phyloP scores from a whole-genome alignment of 1,140 invertebrate species.

The Gonioctena quinquepunctata region DNA sequence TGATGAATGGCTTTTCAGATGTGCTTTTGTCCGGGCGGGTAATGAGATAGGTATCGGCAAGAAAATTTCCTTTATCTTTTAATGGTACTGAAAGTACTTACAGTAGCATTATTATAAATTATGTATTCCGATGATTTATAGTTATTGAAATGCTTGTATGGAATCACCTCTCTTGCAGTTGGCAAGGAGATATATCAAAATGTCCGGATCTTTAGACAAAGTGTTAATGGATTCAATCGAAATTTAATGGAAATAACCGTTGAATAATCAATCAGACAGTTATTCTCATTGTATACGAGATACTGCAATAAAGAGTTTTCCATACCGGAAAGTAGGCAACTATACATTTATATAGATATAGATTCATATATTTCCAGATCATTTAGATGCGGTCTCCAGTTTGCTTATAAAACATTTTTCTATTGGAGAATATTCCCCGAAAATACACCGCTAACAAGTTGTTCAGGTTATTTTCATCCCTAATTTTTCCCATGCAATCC shows the following conservation, averaged over 20 bases:
- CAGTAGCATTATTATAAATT: slow-evolving; percentile 14
- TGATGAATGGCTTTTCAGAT: slow-evolving; percentile 12
- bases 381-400: too few species aligned
- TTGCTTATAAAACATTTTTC: too few species aligned
- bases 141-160: background rate
- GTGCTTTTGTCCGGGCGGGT: slow-evolving; percentile 6
- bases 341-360: too few species aligned
- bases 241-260: background rate
- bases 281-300: too few species aligned
- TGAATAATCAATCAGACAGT: too few species aligned
- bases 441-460: too few species aligned
- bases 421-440: too few species aligned
- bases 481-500: too few species aligned
- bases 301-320: too few species aligned
- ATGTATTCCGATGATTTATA: background rate
- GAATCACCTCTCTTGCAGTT: background rate
- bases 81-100: slow-evolving; percentile 6
- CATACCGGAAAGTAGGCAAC: too few species aligned
- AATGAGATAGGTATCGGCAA: slow-evolving; percentile 12
- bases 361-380: too few species aligned
- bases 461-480: too few species aligned
- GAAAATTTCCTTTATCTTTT: slow-evolving; percentile 13
- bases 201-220: background rate
- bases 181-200: background rate
- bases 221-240: background rate